These are phyloP conservation scores for Metallyticus violacea DNA, from an alignment of 2,888 invertebrate genomes.

Conservation along the genomic window DNA sequence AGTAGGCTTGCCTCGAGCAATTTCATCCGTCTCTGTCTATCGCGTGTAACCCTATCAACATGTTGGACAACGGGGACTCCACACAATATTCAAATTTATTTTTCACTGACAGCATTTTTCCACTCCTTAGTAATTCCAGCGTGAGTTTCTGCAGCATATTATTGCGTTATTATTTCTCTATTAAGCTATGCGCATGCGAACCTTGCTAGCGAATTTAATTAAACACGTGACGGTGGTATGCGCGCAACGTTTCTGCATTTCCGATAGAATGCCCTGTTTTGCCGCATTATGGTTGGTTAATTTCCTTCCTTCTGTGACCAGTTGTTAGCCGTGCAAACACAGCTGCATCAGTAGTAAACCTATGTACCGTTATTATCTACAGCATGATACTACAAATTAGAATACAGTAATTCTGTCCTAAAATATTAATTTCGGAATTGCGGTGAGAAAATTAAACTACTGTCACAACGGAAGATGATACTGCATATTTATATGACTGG, in stretches of 20 bases:
- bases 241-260: background rate
- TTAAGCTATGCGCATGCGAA: background rate
- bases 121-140: too few relatives aligned
- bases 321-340: background rate
- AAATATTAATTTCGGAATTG: too few relatives aligned
- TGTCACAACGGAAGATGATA: too few relatives aligned
- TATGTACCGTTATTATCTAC: background rate
- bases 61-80: too few relatives aligned
- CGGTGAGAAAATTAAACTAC: too few relatives aligned
- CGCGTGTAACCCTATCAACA: background rate
- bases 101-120: background rate
- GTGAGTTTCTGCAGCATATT: too few relatives aligned
- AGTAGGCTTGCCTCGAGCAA: background rate
- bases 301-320: background rate
- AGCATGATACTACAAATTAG: background rate
- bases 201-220: background rate
- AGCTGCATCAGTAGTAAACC: background rate
- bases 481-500: too few relatives aligned
- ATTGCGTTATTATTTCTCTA: too few relatives aligned
- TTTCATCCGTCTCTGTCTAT: background rate
- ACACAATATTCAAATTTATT: too few relatives aligned
- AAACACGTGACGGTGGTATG: background rate
- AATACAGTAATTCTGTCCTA: background rate
- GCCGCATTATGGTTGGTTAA: background rate
- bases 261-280: background rate